Evolutionary conservation across 1,140 invertebrate genomes (phyloP).

Genomic region (Neotoxoptera formosana): DNA sequence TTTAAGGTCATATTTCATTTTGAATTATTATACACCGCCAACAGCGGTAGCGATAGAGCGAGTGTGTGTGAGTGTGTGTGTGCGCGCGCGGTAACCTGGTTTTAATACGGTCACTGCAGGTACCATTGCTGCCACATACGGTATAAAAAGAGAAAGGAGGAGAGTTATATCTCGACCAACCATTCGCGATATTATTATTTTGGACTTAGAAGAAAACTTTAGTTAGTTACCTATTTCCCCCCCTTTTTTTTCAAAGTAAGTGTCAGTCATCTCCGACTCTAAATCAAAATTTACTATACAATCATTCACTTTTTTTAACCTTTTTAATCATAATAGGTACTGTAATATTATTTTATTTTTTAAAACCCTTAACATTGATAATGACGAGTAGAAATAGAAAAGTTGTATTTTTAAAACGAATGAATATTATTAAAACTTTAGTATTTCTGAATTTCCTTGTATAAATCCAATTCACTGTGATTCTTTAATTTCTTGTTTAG

Average conservation of each 20-base stretch:
- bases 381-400: not conserved
- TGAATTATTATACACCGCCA: conserved; percentile 27
- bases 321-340: not conserved
- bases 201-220: not conserved
- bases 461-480: not conserved
- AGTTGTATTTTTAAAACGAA: not conserved
- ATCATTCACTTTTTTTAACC: not conserved
- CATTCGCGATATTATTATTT: conserved; percentile 6
- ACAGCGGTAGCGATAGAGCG: not conserved
- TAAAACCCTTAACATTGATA: not conserved
- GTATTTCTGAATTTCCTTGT: not conserved
- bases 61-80: no score
- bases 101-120: not conserved
- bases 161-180: not conserved
- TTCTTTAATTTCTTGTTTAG: not conserved
- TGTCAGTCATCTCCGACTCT: not conserved
- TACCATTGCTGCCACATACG: not conserved
- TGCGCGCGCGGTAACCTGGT: not conserved
- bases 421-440: not conserved
- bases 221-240: not conserved
- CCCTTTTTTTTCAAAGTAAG: not conserved
- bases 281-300: not conserved
- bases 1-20: conserved; percentile 51
- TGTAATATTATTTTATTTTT: not conserved
- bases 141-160: not conserved